These are phyloP conservation scores for Epinephelus moara DNA, from an alignment of 2,113 vertebrate genomes.

Conservation along the genomic window DNA sequence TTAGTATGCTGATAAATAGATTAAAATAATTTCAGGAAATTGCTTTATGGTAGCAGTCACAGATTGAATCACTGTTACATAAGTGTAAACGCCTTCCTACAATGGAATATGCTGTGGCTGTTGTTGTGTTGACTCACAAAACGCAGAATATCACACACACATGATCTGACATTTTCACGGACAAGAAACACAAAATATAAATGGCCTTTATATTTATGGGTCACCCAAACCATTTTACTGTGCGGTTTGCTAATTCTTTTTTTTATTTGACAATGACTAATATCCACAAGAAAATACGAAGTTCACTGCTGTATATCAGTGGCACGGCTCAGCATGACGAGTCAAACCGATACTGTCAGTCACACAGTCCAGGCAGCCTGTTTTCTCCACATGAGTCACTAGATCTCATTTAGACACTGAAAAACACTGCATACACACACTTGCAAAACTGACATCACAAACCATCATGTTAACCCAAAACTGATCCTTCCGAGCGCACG, in stretches of 20 bases:
- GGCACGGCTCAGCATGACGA: constrained; percentile 43
- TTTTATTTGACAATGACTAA: constrained; percentile 56
- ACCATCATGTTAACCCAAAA: constrained; percentile 36
- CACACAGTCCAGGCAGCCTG: constrained; percentile 63
- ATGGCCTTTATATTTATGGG: constrained; percentile 46
- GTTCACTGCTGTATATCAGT: constrained; percentile 56
- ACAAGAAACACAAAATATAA: constrained; percentile 27
- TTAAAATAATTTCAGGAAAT: background rate
- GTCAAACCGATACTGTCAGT: constrained; percentile 78
- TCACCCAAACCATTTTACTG: constrained; percentile 35
- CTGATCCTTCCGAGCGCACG: background rate
- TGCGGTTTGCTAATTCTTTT: constrained; percentile 27
- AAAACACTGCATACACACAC: constrained; percentile 52
- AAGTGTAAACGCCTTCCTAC: background rate
- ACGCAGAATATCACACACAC: constrained; percentile 21
- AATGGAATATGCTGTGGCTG: background rate
- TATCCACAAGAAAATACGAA: constrained; percentile 49
- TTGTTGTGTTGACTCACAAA: constrained; percentile 35
- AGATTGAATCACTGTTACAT: background rate
- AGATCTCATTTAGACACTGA: constrained; percentile 71
- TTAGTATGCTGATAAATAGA: background rate
- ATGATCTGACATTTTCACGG: constrained; percentile 29
- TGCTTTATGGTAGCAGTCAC: background rate
- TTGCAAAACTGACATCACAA: constrained; percentile 63
- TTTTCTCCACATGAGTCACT: constrained; percentile 82